A percentile compares a stretch with the other conserved stretches of the same genome.
Conservation (phyloP, 2,113 vertebrate species). For the Dipodomys merriami region DNA sequence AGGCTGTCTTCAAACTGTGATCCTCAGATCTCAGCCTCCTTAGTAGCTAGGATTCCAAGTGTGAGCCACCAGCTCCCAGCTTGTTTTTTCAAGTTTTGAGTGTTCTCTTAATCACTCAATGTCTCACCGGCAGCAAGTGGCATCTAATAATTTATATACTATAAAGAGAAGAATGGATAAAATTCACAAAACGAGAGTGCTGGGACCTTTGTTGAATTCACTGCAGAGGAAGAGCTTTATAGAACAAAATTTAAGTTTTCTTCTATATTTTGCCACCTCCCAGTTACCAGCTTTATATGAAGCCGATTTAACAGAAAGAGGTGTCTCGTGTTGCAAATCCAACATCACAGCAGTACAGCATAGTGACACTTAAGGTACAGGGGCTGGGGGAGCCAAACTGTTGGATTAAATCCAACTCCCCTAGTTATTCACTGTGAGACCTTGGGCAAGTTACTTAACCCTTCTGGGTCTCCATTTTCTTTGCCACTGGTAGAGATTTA, state of each 20-base stretch:
- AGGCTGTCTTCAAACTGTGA: no score
- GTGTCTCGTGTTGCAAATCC: neutral
- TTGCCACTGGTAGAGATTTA: neutral
- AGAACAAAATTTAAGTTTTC: neutral
- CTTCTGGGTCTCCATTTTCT: neutral
- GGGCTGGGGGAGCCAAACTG: neutral
- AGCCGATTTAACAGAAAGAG: neutral
- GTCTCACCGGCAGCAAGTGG: slow-evolving; percentile 9
- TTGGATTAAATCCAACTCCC: neutral
- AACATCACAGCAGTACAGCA: neutral
- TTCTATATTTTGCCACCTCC: neutral
- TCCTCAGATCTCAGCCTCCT: no score
- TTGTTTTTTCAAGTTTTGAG: slow-evolving; percentile 42
- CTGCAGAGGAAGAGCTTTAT: neutral
- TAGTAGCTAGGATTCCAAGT: no score
- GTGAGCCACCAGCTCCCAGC: no score
- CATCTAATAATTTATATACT: neutral
- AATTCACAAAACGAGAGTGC: neutral
- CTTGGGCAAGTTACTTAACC: neutral
- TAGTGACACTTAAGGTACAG: neutral
- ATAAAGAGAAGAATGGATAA: slow-evolving; percentile 23
- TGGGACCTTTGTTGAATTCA: neutral
- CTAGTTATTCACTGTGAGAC: neutral
- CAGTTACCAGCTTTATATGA: neutral
- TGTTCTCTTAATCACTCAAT: slow-evolving; percentile 4